phyloP scores from a whole-genome alignment of 2,797 vertebrate genomes.

The Thaleichthys pacificus region DNA sequence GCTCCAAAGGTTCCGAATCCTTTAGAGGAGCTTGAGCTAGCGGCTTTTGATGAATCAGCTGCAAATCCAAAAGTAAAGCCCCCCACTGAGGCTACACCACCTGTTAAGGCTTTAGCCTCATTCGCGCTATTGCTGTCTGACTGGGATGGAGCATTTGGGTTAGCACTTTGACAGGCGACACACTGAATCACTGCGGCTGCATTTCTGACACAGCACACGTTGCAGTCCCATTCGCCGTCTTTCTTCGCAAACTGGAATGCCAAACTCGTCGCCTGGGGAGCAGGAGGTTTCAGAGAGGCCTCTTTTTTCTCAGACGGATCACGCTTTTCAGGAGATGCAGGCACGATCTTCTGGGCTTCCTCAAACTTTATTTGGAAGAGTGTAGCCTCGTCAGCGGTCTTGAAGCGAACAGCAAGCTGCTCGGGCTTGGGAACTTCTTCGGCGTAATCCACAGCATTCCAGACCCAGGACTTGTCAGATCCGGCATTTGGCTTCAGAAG shows the following conservation, averaged over 20 bases:
- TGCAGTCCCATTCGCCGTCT: slow-evolving; percentile 86
- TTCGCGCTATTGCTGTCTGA: slow-evolving; percentile 47
- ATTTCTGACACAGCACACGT: slow-evolving; percentile 81
- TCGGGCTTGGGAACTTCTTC: slow-evolving; percentile 92
- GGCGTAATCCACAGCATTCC: slow-evolving; percentile 95
- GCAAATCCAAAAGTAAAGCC: slow-evolving; percentile 77
- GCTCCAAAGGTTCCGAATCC: slow-evolving; percentile 71
- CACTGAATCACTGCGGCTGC: slow-evolving; percentile 70
- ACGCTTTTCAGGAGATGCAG: slow-evolving; percentile 54
- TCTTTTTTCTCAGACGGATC: slow-evolving; percentile 63
- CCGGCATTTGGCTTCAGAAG: slow-evolving; percentile 87
- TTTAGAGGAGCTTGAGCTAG: slow-evolving; percentile 52
- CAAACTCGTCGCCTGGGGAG: slow-evolving; percentile 45
- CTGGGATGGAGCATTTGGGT: slow-evolving; percentile 69
- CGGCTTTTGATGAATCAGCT: slow-evolving; percentile 56
- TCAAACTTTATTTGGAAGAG: slow-evolving; percentile 94
- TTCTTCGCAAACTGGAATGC: slow-evolving; percentile 79
- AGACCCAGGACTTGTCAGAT: slow-evolving; percentile 96
- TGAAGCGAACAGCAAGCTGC: slow-evolving; percentile 95
- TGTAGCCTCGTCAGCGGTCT: slow-evolving; percentile 90
- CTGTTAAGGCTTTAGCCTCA: slow-evolving; percentile 68
- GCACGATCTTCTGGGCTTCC: slow-evolving; percentile 81
- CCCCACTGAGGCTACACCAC: slow-evolving; percentile 34
- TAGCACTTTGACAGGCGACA: slow-evolving; percentile 74
- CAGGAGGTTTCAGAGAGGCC: slow-evolving; percentile 35